Percentiles rank a stretch among this genome's conserved stretches.
These are phyloP conservation scores for Diorhabda sublineata DNA, from an alignment of 1,140 invertebrate genomes.

Conservation along the genomic window DNA sequence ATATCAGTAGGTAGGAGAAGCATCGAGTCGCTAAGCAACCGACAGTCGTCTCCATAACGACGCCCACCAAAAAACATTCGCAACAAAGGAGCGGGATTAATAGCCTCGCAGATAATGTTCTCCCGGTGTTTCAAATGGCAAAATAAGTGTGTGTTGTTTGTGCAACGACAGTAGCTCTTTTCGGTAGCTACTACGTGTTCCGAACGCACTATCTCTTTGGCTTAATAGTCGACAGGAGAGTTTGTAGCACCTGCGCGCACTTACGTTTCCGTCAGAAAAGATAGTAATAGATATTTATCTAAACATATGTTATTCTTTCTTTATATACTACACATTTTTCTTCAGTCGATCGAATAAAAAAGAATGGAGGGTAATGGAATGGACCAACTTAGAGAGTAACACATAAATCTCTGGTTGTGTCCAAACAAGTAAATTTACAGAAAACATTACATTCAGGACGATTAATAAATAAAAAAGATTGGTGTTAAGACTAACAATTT, in stretches of 20 bases:
- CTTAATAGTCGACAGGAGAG: conserved; percentile 1
- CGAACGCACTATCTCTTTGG: conserved; percentile 4
- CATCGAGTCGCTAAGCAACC: conserved; percentile 38
- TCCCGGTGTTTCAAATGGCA: conserved; percentile 42
- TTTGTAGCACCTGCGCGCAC: not conserved
- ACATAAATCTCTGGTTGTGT: too few species aligned
- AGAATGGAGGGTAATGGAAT: too few species aligned
- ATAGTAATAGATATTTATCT: not conserved
- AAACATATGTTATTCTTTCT: not conserved
- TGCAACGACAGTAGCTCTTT: conserved; percentile 6
- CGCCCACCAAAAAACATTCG: conserved; percentile 44
- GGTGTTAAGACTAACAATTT: too few species aligned
- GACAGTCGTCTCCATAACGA: conserved; percentile 41
- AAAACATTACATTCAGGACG: too few species aligned
- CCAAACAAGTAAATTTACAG: too few species aligned
- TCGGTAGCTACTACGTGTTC: conserved; percentile 7
- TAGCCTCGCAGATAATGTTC: conserved; percentile 43
- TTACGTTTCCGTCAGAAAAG: not conserved
- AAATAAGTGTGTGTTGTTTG: conserved; percentile 37
- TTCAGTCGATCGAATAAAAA: not conserved
- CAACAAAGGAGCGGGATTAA: conserved; percentile 45
- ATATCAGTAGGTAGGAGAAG: conserved; percentile 21
- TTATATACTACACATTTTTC: not conserved
- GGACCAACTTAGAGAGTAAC: too few species aligned
- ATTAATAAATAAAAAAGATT: too few species aligned